phyloP scores from a whole-genome alignment of 2,888 invertebrate genomes.

The Drosophila cognata region DNA sequence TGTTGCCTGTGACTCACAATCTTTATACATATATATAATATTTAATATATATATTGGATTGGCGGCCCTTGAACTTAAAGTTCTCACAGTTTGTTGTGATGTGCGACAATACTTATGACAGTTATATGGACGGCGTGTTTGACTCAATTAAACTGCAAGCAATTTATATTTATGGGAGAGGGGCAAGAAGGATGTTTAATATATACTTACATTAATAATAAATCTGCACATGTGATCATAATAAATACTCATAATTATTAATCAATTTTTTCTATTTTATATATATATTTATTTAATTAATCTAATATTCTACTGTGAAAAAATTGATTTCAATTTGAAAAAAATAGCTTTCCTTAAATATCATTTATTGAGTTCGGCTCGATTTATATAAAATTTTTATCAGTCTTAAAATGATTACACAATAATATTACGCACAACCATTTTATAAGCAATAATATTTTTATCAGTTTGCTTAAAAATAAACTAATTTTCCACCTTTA shows the following conservation, averaged over 20 bases:
- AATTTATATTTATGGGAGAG: slow-evolving; percentile 43
- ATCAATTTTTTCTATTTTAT: not conserved
- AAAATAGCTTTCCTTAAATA: not conserved
- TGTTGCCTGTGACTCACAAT: slow-evolving; percentile 25
- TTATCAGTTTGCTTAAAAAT: slow-evolving; percentile 9
- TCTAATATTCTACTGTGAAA: not conserved
- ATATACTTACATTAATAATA: not conserved
- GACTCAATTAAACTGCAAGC: slow-evolving; percentile 65
- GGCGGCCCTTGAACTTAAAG: slow-evolving; percentile 26
- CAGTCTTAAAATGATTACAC: not conserved
- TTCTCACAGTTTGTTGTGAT: slow-evolving; percentile 33
- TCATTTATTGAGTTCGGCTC: not conserved
- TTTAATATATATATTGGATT: slow-evolving; percentile 3
- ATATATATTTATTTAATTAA: not conserved
- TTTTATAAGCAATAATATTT: not conserved
- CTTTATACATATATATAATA: not conserved
- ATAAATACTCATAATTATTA: not conserved
- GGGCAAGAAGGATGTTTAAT: not conserved
- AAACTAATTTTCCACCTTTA: slow-evolving; percentile 15
- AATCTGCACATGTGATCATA: not conserved
- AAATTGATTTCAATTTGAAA: not conserved
- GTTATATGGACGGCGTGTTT: slow-evolving; percentile 60
- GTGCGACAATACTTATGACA: slow-evolving; percentile 17
- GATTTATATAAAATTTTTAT: too few relatives aligned
- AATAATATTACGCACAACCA: not conserved